These are phyloP conservation scores for Meda fulgida DNA, from an alignment of 2,797 vertebrate genomes.

Conservation along the genomic window DNA sequence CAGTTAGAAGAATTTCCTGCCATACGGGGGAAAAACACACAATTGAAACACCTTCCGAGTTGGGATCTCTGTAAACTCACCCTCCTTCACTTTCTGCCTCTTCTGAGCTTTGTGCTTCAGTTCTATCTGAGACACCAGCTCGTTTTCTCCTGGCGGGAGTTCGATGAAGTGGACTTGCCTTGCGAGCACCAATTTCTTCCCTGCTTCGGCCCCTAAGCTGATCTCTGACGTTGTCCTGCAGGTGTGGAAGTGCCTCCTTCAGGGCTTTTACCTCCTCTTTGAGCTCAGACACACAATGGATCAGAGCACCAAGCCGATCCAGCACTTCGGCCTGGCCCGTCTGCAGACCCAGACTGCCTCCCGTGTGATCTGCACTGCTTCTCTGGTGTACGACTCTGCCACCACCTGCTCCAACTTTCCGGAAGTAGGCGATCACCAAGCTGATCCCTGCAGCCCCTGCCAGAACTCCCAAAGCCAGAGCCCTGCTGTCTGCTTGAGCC, in stretches of 20 bases:
- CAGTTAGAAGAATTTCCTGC: not conserved
- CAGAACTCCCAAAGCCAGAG: constrained; percentile 85
- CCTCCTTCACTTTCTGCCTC: constrained; percentile 84
- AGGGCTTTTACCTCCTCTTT: constrained; percentile 89
- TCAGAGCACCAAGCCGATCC: constrained; percentile 86
- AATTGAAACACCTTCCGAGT: not conserved
- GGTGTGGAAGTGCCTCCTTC: constrained; percentile 85
- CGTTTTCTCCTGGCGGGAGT: constrained; percentile 81
- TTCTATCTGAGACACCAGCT: constrained; percentile 59
- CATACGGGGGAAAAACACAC: not conserved
- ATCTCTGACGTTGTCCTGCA: constrained; percentile 86
- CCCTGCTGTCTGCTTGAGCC: constrained; percentile 83
- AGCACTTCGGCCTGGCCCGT: constrained; percentile 85
- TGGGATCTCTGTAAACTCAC: constrained; percentile 69
- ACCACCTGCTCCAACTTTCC: constrained; percentile 29
- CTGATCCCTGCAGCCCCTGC: constrained; percentile 88
- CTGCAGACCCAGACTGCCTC: constrained; percentile 66
- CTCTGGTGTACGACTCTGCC: constrained; percentile 19
- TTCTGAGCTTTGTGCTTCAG: constrained; percentile 76
- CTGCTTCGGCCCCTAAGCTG: constrained; percentile 75
- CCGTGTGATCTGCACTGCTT: constrained; percentile 47
- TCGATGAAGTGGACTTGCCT: constrained; percentile 79
- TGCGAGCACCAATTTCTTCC: constrained; percentile 60
- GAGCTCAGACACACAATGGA: constrained; percentile 88
- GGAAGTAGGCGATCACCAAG: constrained; percentile 82